Base-by-base conservation (phyloP, 2,888 invertebrate genomes). In the Andrena praecox region DNA sequence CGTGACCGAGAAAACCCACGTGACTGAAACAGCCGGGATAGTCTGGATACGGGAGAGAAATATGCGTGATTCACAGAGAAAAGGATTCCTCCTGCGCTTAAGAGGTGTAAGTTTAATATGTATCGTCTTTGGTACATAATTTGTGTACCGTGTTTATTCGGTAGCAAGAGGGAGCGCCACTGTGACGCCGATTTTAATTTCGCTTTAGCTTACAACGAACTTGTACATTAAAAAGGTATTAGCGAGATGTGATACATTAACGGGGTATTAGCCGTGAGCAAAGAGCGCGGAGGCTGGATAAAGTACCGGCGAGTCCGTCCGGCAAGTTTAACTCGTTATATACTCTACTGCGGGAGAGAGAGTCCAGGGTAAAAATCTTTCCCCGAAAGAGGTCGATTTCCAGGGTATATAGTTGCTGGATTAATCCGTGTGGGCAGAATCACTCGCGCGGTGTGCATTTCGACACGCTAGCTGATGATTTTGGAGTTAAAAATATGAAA, bases 191-290 rank as follows among this genome's bases (percentile, higher is more conserved):
- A 33, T 70, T 81, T 81, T 81, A 83, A 83, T 81, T 71, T 42
- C 29, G 68, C 24, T 68, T 74, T 76, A 84, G 71, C 67, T 67
- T 59, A 54, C 64, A 52, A 27, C 24, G 48, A 71, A 72, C 64
- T 72, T 67, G 62, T 79, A 72, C 75, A 79, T 84, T 83, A 84
- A 82, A 71, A 78, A 72, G 72, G 69, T 75, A 83, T 83, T 79
- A 84, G 71, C 56, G 48, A 42, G 48, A 75, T 33, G 60, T 62
- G 72, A 79, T 79, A 72, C 75, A 75, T 84, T 84, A 84, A 75
- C 52, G 42, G n/a, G 54, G 68, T 83, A 82, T 82, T 82, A 83
- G 70, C 63, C 62, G 33, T 12, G 29, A 70, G 63, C 67, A 70
- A 80, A 82, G 75, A 71, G 52, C 33, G 56, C 42, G 16, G 27